phyloP scores from a whole-genome alignment of 2,797 vertebrate genomes.

The Bucorvus abyssinicus region DNA sequence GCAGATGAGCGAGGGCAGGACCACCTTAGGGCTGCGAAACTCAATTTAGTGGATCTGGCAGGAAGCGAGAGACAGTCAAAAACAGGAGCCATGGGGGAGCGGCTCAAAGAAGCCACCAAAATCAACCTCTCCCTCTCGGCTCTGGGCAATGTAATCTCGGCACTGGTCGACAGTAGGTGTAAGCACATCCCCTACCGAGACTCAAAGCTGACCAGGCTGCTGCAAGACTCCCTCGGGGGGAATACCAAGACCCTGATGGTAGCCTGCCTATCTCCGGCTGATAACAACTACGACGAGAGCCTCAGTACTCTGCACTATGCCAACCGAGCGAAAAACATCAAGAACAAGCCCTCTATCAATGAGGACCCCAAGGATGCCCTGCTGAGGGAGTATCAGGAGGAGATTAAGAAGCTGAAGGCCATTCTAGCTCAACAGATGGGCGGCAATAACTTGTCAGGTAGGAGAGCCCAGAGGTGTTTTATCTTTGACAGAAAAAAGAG shows the following conservation, averaged over 20 bases:
- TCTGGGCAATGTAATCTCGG: slow-evolving; percentile 89
- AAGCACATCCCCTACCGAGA: slow-evolving; percentile 88
- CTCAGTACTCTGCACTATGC: slow-evolving; percentile 88
- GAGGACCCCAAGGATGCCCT: slow-evolving; percentile 92
- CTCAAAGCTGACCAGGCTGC: slow-evolving; percentile 89
- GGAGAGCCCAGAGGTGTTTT: background rate
- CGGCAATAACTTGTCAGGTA: slow-evolving; percentile 70
- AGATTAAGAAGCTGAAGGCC: slow-evolving; percentile 84
- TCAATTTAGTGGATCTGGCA: slow-evolving; percentile 90
- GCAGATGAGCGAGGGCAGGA: slow-evolving; percentile 79
- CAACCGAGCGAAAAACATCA: slow-evolving; percentile 88
- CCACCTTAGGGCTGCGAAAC: slow-evolving; percentile 86
- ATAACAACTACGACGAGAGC: slow-evolving; percentile 88
- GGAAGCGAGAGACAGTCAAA: slow-evolving; percentile 94
- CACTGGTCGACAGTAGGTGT: slow-evolving; percentile 85
- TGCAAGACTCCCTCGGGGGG: slow-evolving; percentile 91
- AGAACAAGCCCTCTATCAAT: slow-evolving; percentile 87
- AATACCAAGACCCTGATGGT: slow-evolving; percentile 92
- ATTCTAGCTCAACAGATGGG: slow-evolving; percentile 81
- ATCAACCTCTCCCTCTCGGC: slow-evolving; percentile 92
- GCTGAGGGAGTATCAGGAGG: slow-evolving; percentile 89
- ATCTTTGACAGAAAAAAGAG: background rate
- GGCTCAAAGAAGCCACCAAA: slow-evolving; percentile 89
- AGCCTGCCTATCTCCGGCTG: slow-evolving; percentile 87
- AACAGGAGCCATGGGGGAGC: slow-evolving; percentile 86